Evolutionary conservation across 1,140 invertebrate species (phyloP), one percentile per base, ranked within the genome.

Genomic region (Ceratina japonica): DNA sequence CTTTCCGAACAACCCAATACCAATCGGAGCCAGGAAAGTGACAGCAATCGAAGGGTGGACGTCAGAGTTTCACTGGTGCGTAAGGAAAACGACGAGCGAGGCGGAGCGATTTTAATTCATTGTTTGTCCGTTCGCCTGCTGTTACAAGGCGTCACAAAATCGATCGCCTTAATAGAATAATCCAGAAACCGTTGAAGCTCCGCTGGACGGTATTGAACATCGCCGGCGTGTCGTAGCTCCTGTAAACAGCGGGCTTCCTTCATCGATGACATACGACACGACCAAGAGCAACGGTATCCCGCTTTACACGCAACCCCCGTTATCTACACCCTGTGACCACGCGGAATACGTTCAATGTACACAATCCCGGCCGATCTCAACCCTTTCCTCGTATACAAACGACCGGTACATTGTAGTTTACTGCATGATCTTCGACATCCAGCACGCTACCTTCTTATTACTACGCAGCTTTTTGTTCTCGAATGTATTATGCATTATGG

Each of bases 131-230:
- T 15, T 52, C 0, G 0, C 5, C 15, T 13, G 54, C 54, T 13
- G 18, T 16, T 24, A 10, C 31, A 27, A 3, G 18, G 63, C 49
- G 63, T 51, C 63, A 2, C 8, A 49, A 20, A 49, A 80, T 80
- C 78, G 78, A 80, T 80, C 72, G 44, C 8, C 31, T 59, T 80
- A 80, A 80, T 68, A 61, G 78, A 80, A 80, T 80, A 80, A 80
- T 80, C 78, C 66, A 65, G 78, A 80, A 80, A 80, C 78, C 78
- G 63, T 80, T 80, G 72, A 80, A 80, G 71, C 72, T 79, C 31
- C 27, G 16, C 12, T 15, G 22, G 54, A 20, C 63, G 37, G 52
- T 58, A 74, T 78, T 31, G 75, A 76, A 52, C 70, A 56, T 31
- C 18, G n/a, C 22, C 22, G 20, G 37, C 31, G 66, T 71, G 27